These are phyloP conservation scores for Pentalonia nigronervosa DNA, from an alignment of 1,140 invertebrate genomes.

Conservation along the genomic window DNA sequence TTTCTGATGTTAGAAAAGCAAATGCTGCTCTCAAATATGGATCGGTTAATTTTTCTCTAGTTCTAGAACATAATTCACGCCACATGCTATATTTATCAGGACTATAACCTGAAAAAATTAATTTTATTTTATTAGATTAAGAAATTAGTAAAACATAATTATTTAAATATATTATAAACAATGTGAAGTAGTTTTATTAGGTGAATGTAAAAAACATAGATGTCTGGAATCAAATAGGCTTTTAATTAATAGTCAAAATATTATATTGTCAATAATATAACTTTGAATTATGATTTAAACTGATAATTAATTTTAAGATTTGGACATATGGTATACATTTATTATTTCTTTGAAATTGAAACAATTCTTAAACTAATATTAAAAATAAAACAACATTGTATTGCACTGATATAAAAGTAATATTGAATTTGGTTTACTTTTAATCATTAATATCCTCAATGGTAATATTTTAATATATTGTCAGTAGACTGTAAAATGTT, in stretches of 20 bases:
- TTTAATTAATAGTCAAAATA: background rate
- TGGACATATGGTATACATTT: background rate
- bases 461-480: background rate
- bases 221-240: background rate
- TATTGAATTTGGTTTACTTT: background rate
- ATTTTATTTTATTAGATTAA: background rate
- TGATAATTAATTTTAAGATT: background rate
- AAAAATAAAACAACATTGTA: background rate
- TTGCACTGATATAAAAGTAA: background rate
- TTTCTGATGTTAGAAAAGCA: conserved; percentile 85
- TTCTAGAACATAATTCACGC: conserved; percentile 78
- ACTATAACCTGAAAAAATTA: conserved; percentile 73
- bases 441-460: background rate
- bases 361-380: background rate
- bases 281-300: background rate
- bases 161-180: too few species aligned
- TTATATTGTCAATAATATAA: background rate
- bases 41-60: conserved; percentile 78
- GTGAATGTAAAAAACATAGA: background rate
- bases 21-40: conserved; percentile 92
- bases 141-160: background rate
- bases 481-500: background rate
- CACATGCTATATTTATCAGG: conserved; percentile 84
- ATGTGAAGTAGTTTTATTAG: background rate
- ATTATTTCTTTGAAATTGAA: background rate